Evolutionary conservation across 2,113 vertebrate genomes (phyloP), one percentile per base, ranked within the genome.

Genomic region (Blennius ocellaris): DNA sequence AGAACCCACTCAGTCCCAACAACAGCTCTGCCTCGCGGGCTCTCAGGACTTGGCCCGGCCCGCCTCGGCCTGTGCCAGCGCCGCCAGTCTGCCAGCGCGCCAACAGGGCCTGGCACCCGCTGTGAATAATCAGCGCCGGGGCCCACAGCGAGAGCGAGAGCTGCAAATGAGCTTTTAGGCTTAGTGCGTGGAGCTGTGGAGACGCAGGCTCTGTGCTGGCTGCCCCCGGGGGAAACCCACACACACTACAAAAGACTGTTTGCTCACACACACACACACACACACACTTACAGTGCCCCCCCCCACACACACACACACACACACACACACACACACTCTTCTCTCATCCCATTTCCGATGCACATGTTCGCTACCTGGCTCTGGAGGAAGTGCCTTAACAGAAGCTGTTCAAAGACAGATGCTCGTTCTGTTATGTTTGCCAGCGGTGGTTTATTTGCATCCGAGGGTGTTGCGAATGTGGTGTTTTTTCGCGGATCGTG

Each of bases 161-260:
- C 82, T 54, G 80, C 87, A 84, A 89, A 89, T 86, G 87, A 89
- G 90, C 85, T 89, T 87, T 89, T 88, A 79, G 85, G 89, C 85
- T 92, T 88, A 80, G 21, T 48, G 69, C 21, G 15, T 38, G 64
- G 77, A 84, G 87, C 86, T 70, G 78, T 64, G 72, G 79, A 89
- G 77, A 91, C 39, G 50, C 73, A 45, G 57, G 81, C 85, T 85
- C 66, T 78, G 68, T 63, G 21, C 21, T 30, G 78, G 60, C 77
- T 61, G 69, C 70, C 88, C 76, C 78, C 6, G 7, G 87, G 87
- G 85, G 73, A 86, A 84, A 87, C 83, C 70, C 87, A 76, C 84
- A 82, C 85, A 81, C 74, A 44, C 48, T 69, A 83, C 81, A 87
- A 87, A 84, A 88, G 84, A 30, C 71, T 84, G 80, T 89, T 84